These are phyloP conservation scores for Pardosa pseudoannulata DNA, from an alignment of 2,888 invertebrate genomes.

Conservation along the genomic window DNA sequence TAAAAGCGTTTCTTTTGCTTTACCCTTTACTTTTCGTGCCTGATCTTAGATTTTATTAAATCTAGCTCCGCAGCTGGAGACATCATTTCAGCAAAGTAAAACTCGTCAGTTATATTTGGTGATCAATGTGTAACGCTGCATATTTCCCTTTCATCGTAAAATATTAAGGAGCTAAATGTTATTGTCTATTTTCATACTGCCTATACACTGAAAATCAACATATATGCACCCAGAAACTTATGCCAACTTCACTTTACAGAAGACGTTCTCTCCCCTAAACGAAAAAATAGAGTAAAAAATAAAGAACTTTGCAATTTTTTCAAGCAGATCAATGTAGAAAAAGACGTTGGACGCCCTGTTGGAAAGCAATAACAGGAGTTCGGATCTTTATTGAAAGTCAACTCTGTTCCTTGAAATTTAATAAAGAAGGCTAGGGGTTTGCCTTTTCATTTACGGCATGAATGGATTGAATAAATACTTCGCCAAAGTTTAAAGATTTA, in stretches of 20 bases:
- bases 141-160: no score
- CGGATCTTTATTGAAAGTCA: slow-evolving; percentile 70
- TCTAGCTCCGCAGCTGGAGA: no score
- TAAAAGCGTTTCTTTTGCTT: no score
- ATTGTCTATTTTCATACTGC: no score
- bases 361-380: slow-evolving; percentile 67
- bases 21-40: no score
- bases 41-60: no score
- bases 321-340: slow-evolving; percentile 63
- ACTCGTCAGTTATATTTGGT: no score
- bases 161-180: no score
- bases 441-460: slow-evolving; percentile 71
- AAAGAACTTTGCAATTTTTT: slow-evolving; percentile 37
- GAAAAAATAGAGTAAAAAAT: slow-evolving; percentile 27
- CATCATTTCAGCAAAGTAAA: no score
- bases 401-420: slow-evolving; percentile 68
- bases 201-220: no score
- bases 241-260: background rate
- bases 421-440: slow-evolving; percentile 63
- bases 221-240: no score
- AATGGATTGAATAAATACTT: slow-evolving; percentile 71
- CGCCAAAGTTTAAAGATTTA: slow-evolving; percentile 68
- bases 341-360: slow-evolving; percentile 51
- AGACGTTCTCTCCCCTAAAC: background rate
- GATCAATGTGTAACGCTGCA: no score